Percentiles rank a stretch among this genome's conserved stretches.
phyloP scores from a whole-genome alignment of 1,140 invertebrate genomes.

The Drosophila auraria region DNA sequence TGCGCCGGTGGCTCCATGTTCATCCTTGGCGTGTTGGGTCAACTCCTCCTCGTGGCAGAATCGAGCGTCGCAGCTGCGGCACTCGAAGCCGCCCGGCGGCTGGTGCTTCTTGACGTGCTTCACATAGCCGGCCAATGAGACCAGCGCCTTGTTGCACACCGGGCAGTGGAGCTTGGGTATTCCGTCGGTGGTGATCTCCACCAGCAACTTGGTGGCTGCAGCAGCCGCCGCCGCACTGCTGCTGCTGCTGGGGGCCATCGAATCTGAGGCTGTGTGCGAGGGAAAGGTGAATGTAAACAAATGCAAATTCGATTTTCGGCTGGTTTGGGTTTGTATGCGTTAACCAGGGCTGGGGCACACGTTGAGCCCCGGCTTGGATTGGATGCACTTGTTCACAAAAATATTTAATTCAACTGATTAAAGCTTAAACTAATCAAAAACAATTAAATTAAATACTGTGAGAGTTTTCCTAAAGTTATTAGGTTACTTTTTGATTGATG shows the following conservation, averaged over 20 bases:
- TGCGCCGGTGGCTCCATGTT: slow-evolving; percentile 33
- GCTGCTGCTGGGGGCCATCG: slow-evolving; percentile 47
- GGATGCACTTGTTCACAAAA: slow-evolving; percentile 7
- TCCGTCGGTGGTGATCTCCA: slow-evolving; percentile 78
- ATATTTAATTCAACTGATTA: neutral
- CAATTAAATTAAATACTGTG: neutral
- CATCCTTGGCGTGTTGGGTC: slow-evolving; percentile 66
- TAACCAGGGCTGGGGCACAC: slow-evolving; percentile 22
- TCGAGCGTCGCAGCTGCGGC: slow-evolving; percentile 66
- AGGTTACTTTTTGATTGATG: neutral
- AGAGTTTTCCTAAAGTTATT: neutral
- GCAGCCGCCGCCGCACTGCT: slow-evolving; percentile 32
- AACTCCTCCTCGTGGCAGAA: slow-evolving; percentile 70
- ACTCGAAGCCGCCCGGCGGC: slow-evolving; percentile 78
- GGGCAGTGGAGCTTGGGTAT: slow-evolving; percentile 80
- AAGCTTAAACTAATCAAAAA: neutral
- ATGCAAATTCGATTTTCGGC: slow-evolving; percentile 40
- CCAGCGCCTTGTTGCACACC: slow-evolving; percentile 75
- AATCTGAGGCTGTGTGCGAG: slow-evolving; percentile 31
- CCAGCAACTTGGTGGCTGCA: slow-evolving; percentile 64
- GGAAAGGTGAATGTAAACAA: slow-evolving; percentile 45
- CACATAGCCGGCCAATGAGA: slow-evolving; percentile 77
- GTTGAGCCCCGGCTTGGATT: neutral
- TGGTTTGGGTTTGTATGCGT: slow-evolving; percentile 41
- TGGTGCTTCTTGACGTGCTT: slow-evolving; percentile 84